A percentile compares a stretch with the other conserved stretches of the same genome.
Conservation (phyloP, 2,797 vertebrate species). For the Pangasius sanitwongsei region DNA sequence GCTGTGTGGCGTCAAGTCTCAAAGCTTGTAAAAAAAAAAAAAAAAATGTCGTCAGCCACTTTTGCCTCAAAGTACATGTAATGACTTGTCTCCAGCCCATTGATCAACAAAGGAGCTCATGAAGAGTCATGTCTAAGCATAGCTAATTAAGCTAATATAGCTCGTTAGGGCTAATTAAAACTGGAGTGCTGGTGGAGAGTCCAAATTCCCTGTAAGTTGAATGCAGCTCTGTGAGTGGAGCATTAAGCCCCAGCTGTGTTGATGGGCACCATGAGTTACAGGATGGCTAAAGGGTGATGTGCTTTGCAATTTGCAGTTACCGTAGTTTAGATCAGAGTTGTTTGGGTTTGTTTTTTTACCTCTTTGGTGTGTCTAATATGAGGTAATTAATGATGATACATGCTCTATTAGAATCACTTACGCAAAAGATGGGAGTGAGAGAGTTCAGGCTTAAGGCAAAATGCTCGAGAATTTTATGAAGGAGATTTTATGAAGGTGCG, state of each 20-base stretch:
- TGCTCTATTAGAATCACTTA: not conserved
- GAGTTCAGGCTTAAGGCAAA: not conserved
- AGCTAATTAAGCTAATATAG: constrained; percentile 69
- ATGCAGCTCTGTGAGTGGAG: constrained; percentile 9
- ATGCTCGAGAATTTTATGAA: not conserved
- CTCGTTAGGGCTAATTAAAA: constrained; percentile 75
- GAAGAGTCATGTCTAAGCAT: constrained; percentile 67
- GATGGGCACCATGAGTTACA: constrained; percentile 1
- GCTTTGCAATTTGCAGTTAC: not conserved
- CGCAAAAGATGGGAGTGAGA: not conserved
- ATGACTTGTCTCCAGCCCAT: constrained; percentile 66
- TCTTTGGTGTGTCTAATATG: not conserved
- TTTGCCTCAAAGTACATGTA: constrained; percentile 68
- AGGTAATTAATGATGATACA: constrained; percentile 20
- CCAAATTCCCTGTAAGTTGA: constrained; percentile 29
- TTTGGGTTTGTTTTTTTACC: not conserved
- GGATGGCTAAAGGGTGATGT: not conserved
- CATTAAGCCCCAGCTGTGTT: constrained; percentile 36
- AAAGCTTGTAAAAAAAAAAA: constrained; percentile 42
- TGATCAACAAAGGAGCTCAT: constrained; percentile 71
- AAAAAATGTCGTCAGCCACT: constrained; percentile 44
- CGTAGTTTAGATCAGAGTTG: not conserved
- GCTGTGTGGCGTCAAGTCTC: not conserved
- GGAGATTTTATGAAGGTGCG: not conserved
- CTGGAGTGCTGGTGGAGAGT: constrained; percentile 58